A percentile compares a stretch with the other conserved stretches of the same genome.
These are phyloP conservation scores for Cherax destructor DNA, from an alignment of 1,140 invertebrate species.

Conservation along the genomic window DNA sequence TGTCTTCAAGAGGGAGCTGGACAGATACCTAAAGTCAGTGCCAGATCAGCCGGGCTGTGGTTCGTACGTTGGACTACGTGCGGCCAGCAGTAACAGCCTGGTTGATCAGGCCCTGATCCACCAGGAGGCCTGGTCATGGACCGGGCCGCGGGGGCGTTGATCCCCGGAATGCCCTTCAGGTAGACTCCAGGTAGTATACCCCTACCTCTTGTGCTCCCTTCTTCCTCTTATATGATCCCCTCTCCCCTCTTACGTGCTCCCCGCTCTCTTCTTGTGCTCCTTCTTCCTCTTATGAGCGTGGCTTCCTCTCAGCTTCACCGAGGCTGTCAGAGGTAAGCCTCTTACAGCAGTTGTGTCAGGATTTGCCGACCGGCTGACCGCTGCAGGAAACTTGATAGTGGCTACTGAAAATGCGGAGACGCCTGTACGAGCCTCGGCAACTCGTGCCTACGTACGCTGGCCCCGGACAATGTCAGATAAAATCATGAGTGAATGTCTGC, in stretches of 20 bases:
- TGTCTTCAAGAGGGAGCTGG: no score
- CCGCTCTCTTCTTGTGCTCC: background rate
- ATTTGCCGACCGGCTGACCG: conserved; percentile 57
- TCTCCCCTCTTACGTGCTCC: background rate
- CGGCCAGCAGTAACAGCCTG: no score
- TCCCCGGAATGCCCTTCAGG: no score
- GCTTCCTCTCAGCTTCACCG: background rate
- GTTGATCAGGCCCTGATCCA: no score
- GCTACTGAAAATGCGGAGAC: conserved; percentile 23
- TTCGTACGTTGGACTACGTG: no score
- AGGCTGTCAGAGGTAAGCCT: conserved; percentile 59
- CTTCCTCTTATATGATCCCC: background rate
- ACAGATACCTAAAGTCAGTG: no score
- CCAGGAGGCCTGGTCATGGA: no score
- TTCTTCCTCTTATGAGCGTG: background rate
- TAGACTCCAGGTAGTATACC: no score
- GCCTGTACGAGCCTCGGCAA: background rate
- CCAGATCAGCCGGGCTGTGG: no score
- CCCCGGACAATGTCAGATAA: conserved; percentile 1
- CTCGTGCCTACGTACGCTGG: conserved; percentile 13
- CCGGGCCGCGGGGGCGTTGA: no score
- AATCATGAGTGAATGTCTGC: conserved; percentile 37
- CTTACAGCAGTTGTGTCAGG: conserved; percentile 58
- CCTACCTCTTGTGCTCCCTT: background rate
- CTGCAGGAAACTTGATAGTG: conserved; percentile 61